A percentile compares a stretch with the other conserved stretches of the same genome.
phyloP scores from a whole-genome alignment of 2,888 invertebrate genomes.

The Tipula unca region DNA sequence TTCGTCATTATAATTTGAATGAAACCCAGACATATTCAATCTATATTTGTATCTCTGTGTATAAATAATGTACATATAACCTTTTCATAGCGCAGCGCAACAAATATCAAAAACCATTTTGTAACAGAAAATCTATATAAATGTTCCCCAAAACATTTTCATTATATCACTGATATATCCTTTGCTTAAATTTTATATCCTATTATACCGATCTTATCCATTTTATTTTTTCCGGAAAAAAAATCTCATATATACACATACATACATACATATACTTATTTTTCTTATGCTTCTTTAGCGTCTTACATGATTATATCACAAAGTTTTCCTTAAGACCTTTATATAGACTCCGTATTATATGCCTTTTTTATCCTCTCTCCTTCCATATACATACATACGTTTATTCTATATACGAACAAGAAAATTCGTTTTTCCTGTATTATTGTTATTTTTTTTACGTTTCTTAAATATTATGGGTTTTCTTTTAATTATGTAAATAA shows the following conservation, averaged over 20 bases:
- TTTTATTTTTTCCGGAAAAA: neutral
- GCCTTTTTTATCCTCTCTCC: neutral
- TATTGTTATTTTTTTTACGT: neutral
- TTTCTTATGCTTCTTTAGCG: neutral
- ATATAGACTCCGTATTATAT: neutral
- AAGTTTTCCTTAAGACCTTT: neutral
- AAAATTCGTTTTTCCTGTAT: neutral
- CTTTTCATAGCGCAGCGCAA: neutral
- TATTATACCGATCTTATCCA: constrained; percentile 8
- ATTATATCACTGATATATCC: neutral
- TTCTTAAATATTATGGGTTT: constrained; percentile 17
- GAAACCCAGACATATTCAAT: neutral
- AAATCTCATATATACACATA: neutral
- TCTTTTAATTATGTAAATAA: constrained; percentile 19
- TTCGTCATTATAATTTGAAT: neutral
- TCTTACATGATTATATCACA: neutral
- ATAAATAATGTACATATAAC: neutral
- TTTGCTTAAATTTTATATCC: neutral
- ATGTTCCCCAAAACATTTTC: constrained; percentile 8
- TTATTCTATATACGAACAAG: neutral
- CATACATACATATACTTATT: neutral
- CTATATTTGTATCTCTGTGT: neutral
- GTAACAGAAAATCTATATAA: neutral
- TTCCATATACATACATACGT: neutral
- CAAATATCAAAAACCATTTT: constrained; percentile 8